These are phyloP conservation scores for Ardeotis arabs DNA, from an alignment of 2,113 vertebrate species.

Conservation along the genomic window DNA sequence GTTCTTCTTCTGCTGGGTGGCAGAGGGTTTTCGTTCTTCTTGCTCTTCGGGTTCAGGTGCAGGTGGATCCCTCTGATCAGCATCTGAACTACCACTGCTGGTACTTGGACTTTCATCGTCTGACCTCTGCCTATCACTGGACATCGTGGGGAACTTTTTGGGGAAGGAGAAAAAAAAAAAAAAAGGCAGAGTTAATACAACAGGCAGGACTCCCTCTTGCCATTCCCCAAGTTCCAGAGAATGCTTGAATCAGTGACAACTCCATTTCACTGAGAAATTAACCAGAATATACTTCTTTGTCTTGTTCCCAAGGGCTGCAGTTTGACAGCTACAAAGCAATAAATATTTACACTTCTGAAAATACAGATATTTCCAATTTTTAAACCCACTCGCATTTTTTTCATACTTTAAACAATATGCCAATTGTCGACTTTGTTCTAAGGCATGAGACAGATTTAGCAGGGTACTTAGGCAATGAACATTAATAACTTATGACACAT, in stretches of 20 bases:
- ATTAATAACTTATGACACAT: conserved; percentile 80
- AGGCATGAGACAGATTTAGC: conserved; percentile 73
- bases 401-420: conserved; percentile 76
- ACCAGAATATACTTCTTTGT: not conserved
- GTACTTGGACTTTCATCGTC: conserved; percentile 93
- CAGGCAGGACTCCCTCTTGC: not conserved
- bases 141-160: conserved; percentile 81
- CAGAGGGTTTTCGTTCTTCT: conserved; percentile 88
- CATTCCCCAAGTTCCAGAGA: not conserved
- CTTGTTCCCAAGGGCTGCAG: not conserved
- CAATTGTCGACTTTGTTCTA: conserved; percentile 80
- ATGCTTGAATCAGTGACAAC: not conserved
- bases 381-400: conserved; percentile 74
- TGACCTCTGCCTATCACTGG: conserved; percentile 90
- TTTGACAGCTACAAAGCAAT: conserved; percentile 44
- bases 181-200: conserved; percentile 18
- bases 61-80: conserved; percentile 88
- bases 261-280: not conserved
- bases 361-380: conserved; percentile 64
- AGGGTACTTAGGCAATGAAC: conserved; percentile 73
- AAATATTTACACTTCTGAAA: conserved; percentile 40
- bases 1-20: conserved; percentile 89
- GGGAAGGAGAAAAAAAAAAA: not conserved
- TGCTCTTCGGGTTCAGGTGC: conserved; percentile 88
- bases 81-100: conserved; percentile 92